These are phyloP conservation scores for Parazoanthus swiftii DNA, from an alignment of 92 coral and sea anemone genomes.

Conservation along the genomic window DNA sequence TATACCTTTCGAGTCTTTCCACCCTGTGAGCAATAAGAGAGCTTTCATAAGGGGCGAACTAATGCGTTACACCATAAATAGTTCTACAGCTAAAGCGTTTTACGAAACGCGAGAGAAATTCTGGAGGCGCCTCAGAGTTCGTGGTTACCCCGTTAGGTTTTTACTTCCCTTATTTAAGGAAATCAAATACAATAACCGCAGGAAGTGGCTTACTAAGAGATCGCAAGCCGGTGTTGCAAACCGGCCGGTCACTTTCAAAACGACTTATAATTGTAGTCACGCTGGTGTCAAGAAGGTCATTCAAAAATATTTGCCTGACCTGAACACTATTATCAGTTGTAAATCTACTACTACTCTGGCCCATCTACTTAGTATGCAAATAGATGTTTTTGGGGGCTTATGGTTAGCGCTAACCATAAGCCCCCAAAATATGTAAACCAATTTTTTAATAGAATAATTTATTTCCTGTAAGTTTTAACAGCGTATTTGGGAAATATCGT, in stretches of 20 bases:
- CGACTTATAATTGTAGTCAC: neutral
- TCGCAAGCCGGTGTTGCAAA: neutral
- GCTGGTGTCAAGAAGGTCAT: neutral
- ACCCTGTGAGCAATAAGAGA: constrained; percentile 51
- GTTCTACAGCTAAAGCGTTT: constrained; percentile 33
- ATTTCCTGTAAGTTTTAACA: too few species aligned
- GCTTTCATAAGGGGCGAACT: constrained; percentile 54
- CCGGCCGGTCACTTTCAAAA: neutral
- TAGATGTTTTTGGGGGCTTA: too few species aligned
- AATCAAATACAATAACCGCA: neutral
- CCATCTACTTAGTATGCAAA: too few species aligned
- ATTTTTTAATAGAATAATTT: too few species aligned
- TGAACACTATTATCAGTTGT: too few species aligned
- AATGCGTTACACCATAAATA: constrained; percentile 42
- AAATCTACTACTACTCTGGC: too few species aligned
- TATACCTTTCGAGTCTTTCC: constrained; percentile 49
- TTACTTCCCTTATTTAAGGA: neutral
- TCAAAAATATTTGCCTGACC: neutral
- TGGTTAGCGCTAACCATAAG: too few species aligned
- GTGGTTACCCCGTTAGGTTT: neutral
- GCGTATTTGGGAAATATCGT: too few species aligned
- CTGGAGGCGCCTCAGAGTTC: neutral
- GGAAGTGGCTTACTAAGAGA: neutral
- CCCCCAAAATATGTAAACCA: too few species aligned
- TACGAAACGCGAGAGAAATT: neutral